phyloP scores from a whole-genome alignment of 2,797 vertebrate species.

The Lutjanus argentimaculatus region DNA sequence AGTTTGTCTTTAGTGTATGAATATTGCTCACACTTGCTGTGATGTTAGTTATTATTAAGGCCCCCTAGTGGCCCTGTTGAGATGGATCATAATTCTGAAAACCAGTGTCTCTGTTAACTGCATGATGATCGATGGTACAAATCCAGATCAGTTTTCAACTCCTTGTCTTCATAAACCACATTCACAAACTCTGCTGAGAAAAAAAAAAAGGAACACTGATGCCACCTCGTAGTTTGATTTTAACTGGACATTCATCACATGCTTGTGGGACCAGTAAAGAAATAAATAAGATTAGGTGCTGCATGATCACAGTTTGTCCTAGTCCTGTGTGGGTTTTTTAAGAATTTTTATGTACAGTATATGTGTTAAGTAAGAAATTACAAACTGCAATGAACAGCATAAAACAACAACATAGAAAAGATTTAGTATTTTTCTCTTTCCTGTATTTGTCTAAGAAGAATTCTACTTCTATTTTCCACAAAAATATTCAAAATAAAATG shows the following conservation, averaged over 20 bases:
- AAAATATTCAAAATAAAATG: background rate
- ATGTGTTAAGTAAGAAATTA: background rate
- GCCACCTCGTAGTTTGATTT: conserved; percentile 74
- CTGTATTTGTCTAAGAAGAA: background rate
- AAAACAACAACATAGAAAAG: background rate
- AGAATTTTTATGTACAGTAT: background rate
- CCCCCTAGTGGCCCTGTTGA: background rate
- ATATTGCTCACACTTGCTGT: background rate
- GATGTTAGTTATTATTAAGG: background rate
- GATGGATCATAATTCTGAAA: background rate
- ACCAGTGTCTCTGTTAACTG: background rate
- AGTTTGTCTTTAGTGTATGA: background rate
- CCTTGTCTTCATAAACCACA: background rate
- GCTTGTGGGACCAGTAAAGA: conserved; percentile 12
- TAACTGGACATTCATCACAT: conserved; percentile 93
- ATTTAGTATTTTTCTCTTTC: background rate
- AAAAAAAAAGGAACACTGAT: conserved; percentile 22
- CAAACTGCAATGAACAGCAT: background rate
- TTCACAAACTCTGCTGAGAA: conserved; percentile 1
- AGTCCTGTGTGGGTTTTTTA: background rate
- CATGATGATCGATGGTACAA: background rate
- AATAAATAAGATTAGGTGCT: too few relatives aligned
- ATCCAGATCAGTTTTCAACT: background rate
- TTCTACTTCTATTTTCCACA: background rate
- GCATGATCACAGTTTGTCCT: background rate